Evolutionary conservation across 2,797 vertebrate genomes (phyloP).

Genomic region (Neosilurus hyrtlii): DNA sequence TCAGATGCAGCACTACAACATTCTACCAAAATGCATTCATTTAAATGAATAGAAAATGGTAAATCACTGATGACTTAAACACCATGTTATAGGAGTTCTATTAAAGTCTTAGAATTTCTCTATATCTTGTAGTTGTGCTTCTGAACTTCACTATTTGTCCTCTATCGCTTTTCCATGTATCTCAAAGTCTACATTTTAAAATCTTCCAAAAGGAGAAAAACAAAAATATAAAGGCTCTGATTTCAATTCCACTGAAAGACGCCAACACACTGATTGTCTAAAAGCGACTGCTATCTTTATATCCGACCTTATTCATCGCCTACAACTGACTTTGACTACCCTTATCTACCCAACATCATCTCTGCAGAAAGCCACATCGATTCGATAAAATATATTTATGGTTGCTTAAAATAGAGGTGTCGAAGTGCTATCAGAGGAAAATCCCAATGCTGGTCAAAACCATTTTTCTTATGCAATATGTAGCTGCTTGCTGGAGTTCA

Average conservation of each 20-base stretch:
- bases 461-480: background rate
- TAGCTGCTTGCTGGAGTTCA: background rate
- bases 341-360: background rate
- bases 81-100: background rate
- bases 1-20: background rate
- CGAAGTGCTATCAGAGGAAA: background rate
- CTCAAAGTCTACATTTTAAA: background rate
- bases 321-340: constrained; percentile 10
- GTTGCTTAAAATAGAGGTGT: background rate
- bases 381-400: background rate
- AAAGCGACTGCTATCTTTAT: background rate
- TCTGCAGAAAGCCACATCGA: background rate
- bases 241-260: background rate
- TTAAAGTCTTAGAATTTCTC: background rate
- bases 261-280: background rate
- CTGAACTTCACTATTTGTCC: background rate
- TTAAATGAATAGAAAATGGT: background rate
- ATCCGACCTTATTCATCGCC: background rate
- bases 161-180: background rate
- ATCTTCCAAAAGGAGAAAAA: background rate
- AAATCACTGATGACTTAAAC: background rate
- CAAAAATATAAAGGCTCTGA: background rate
- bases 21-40: background rate
- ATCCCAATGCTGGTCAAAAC: background rate
- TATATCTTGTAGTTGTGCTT: background rate